Conservation (phyloP, 37 sponge, comb jelly and placozoan genomes). For the Tethya wilhelma region DNA sequence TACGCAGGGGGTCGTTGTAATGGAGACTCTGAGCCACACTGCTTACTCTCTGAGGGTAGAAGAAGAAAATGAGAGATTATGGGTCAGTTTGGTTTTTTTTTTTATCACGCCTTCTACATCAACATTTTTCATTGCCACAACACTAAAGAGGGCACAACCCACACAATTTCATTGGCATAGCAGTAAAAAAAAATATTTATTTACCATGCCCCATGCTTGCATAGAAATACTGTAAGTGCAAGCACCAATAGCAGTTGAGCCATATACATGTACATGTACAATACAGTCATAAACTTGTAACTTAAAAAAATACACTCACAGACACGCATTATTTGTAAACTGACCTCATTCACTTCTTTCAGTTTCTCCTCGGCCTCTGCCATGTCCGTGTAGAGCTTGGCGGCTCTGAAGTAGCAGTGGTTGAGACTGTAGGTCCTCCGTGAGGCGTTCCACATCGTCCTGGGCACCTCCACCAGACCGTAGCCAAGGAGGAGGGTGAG, state of each 20-base stretch:
- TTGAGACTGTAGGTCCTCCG: conserved; percentile 59
- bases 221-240: too few species aligned
- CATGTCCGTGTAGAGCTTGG: conserved; percentile 87
- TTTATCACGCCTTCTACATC: background rate
- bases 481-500: conserved; percentile 94
- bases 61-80: background rate
- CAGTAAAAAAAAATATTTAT: too few species aligned
- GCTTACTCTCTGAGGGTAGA: conserved; percentile 47
- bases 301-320: background rate
- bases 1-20: conserved; percentile 76
- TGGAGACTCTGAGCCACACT: conserved; percentile 45
- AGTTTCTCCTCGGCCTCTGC: conserved; percentile 82
- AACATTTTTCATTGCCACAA: background rate
- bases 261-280: background rate
- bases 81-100: background rate
- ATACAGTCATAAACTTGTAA: too few species aligned
- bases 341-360: conserved; percentile 73
- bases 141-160: background rate
- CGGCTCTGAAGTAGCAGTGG: conserved; percentile 86
- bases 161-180: too few species aligned
- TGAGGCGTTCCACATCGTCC: conserved; percentile 66
- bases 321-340: too few species aligned
- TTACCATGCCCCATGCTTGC: too few species aligned
- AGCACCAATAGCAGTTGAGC: too few species aligned
- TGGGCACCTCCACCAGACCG: conserved; percentile 93